Evolutionary conservation across 2,888 invertebrate genomes (phyloP).

Genomic region (Lepidonotus clava): DNA sequence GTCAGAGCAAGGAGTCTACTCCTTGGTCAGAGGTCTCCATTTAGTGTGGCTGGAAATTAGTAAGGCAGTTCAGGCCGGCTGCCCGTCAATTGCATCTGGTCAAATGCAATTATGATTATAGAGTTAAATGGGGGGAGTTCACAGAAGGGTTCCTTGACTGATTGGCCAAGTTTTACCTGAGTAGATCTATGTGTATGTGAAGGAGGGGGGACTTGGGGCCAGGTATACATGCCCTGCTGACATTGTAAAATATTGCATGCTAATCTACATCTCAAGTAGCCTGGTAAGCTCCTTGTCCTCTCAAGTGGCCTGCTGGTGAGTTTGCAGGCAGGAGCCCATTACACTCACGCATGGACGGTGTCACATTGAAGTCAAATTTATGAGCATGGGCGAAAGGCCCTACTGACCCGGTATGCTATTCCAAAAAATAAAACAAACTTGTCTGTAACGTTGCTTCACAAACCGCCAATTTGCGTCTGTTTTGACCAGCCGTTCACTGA

Average conservation of each 20-base stretch:
- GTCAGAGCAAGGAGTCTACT: no score
- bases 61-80: not conserved
- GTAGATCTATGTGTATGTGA: no score
- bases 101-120: not conserved
- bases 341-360: not conserved
- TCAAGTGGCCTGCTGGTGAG: not conserved
- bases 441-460: not conserved
- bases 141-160: not conserved
- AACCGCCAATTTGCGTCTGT: not conserved
- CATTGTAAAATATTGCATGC: not conserved
- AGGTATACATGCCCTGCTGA: not conserved
- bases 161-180: no score
- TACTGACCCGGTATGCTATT: no score
- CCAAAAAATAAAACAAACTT: not conserved
- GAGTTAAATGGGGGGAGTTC: not conserved
- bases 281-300: not conserved
- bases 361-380: not conserved
- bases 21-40: not conserved
- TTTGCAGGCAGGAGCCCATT: not conserved
- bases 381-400: no score
- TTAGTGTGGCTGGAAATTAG: not conserved
- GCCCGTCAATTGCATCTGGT: not conserved
- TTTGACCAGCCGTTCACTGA: not conserved
- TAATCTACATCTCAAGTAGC: slow-evolving; percentile 2
- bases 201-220: no score